Conservation (phyloP, 1,140 invertebrate genomes). For the Dendrolimus punctatus region DNA sequence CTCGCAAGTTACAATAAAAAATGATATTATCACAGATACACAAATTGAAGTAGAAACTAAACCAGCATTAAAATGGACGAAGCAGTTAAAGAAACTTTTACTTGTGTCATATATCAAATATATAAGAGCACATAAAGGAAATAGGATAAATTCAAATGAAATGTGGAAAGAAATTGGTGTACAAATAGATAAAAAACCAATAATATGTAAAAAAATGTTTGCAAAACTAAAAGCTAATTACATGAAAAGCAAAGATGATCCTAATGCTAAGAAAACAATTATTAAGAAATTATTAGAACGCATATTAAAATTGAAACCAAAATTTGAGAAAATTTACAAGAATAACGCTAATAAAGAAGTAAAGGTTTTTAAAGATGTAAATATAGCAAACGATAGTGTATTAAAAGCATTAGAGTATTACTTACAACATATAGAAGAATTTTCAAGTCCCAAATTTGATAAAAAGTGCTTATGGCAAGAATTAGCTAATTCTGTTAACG, state of each 20-base stretch:
- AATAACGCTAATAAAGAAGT: constrained; percentile 22
- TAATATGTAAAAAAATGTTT: constrained; percentile 47
- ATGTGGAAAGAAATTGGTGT: constrained; percentile 55
- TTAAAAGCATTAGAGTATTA: constrained; percentile 44
- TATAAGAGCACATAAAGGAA: constrained; percentile 30
- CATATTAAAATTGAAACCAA: constrained; percentile 38
- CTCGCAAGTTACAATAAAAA: constrained; percentile 27
- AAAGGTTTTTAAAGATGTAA: constrained; percentile 40
- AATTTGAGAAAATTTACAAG: constrained; percentile 27
- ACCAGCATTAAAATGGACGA: constrained; percentile 35
- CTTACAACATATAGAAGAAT: constrained; percentile 50
- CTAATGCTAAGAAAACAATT: constrained; percentile 21
- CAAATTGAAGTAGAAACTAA: constrained; percentile 12
- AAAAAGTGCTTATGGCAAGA: constrained; percentile 54
- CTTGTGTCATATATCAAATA: constrained; percentile 45
- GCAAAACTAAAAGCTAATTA: constrained; percentile 40
- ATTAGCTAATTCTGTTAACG: constrained; percentile 35
- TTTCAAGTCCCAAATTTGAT: constrained; percentile 46
- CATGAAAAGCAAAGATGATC: constrained; percentile 18
- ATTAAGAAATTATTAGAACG: constrained; percentile 38
- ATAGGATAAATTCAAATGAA: constrained; percentile 37
- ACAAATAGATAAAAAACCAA: constrained; percentile 39
- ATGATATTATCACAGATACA: constrained; percentile 8
- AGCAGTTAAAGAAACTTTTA: constrained; percentile 38
- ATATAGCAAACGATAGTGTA: constrained; percentile 33